Evolutionary conservation across 2,113 vertebrate species (phyloP), one percentile per base, ranked within the genome.

Genomic region (Salvelinus alpinus): DNA sequence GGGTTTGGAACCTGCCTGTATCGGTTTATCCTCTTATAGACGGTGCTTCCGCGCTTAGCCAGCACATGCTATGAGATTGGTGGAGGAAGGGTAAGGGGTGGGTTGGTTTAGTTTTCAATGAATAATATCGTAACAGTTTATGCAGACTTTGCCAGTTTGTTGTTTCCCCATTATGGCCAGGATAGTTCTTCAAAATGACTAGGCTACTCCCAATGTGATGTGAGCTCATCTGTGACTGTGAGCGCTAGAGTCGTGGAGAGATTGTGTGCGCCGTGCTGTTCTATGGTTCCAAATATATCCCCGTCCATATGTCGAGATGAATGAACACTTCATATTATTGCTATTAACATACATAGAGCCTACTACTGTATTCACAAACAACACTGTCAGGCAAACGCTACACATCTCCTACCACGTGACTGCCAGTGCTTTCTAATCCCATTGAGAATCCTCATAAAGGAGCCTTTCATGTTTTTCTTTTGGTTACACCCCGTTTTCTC

Each of bases 1-100:
- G 82, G 77, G 79, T 76, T 77, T 75, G 80, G 82, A 78, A 90
- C 87, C 78, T 83, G 85, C 83, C 84, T 73, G 80, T 80, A 76
- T 84, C 78, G 48, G 75, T 88, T 91, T 87, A 92, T 93, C 91
- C 89, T 92, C 91, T 92, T 91, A 92, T 75, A 86, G 83, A 57
- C 71, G 38, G 78, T 74, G 82, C 89, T 79, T 84, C 81, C 76
- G 82, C 72, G 85, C 82, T 91, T 90, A 92, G 82, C 79, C 84
- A 88, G 85, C 82, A 89, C 81, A 88, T 81, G 76, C 83, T 87
- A 60, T 73, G 73, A 71, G 76, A 27, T 74, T 80, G 76, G 77
- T 70, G 64, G 77, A 68, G 74, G 70, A 77, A 76, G 72, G 27
- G 66, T 38, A 67, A 65, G 64, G 69, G 51, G 72, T 31, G 62